Evolutionary conservation across 2,797 vertebrate species (phyloP).

Genomic region (Hydrophis major): DNA sequence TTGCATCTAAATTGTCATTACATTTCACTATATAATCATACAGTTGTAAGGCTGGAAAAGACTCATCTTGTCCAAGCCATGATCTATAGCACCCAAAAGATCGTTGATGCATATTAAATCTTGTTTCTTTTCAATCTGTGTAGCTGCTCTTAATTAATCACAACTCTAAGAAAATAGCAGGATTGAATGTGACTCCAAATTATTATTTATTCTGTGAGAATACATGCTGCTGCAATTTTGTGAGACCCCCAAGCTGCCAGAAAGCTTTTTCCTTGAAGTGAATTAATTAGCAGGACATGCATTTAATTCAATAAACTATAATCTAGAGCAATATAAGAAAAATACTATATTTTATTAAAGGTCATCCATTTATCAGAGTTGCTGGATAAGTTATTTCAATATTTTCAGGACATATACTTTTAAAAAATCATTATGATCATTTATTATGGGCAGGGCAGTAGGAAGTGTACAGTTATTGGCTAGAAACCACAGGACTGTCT

Average conservation of each 20-base stretch:
- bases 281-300: constrained; percentile 1
- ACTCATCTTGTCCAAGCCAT: neutral
- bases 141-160: constrained; percentile 21
- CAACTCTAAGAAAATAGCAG: neutral
- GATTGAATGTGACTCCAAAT: neutral
- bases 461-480: neutral
- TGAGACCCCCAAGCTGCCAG: neutral
- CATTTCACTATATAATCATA: constrained; percentile 1
- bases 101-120: constrained; percentile 3
- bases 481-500: neutral
- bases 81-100: constrained; percentile 17
- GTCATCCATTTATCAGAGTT: neutral
- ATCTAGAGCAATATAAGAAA: neutral
- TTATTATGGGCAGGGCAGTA: neutral
- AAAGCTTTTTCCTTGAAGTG: neutral
- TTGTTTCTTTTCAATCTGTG: constrained; percentile 1
- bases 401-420: neutral
- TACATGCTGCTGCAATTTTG: neutral
- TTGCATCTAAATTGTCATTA: constrained; percentile 11
- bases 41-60: neutral
- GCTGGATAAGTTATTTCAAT: neutral
- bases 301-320: neutral
- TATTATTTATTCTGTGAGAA: neutral
- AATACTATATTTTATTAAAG: neutral
- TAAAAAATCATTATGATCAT: neutral